phyloP scores from a whole-genome alignment of 2,113 vertebrate genomes.

The Gavialis gangeticus region DNA sequence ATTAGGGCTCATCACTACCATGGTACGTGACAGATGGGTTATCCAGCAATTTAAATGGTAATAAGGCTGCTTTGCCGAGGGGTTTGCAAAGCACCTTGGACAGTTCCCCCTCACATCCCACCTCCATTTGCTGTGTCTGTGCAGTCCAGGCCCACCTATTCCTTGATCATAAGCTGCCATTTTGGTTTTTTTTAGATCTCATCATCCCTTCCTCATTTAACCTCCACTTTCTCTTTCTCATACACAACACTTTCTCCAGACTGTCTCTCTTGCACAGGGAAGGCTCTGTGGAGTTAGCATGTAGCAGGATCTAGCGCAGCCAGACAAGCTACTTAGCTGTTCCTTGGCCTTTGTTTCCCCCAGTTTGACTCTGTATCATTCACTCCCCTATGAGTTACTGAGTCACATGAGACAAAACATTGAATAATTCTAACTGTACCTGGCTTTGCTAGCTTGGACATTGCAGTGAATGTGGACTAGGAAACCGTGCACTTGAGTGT shows the following conservation, averaged over 20 bases:
- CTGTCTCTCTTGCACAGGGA: not conserved
- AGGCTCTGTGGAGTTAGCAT: not conserved
- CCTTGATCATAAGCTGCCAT: not conserved
- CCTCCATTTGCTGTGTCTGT: not conserved
- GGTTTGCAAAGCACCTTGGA: constrained; percentile 69
- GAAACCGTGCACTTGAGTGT: not conserved
- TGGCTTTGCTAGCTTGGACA: not conserved
- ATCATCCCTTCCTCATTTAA: not conserved
- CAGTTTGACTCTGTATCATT: not conserved
- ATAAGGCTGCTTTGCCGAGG: not conserved
- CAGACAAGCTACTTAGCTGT: not conserved
- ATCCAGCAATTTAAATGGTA: not conserved
- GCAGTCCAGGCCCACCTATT: not conserved
- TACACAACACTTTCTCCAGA: not conserved
- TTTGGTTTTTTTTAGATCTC: not conserved
- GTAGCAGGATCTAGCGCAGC: not conserved
- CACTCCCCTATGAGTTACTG: not conserved
- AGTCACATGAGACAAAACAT: not conserved
- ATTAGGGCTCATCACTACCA: not conserved
- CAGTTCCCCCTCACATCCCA: constrained; percentile 46
- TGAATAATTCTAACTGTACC: not conserved
- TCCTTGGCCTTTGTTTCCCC: not conserved
- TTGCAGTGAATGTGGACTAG: not conserved
- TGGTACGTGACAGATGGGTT: not conserved
- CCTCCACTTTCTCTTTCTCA: not conserved